phyloP scores from a whole-genome alignment of 2,888 invertebrate species.

The Torymus auratus region DNA sequence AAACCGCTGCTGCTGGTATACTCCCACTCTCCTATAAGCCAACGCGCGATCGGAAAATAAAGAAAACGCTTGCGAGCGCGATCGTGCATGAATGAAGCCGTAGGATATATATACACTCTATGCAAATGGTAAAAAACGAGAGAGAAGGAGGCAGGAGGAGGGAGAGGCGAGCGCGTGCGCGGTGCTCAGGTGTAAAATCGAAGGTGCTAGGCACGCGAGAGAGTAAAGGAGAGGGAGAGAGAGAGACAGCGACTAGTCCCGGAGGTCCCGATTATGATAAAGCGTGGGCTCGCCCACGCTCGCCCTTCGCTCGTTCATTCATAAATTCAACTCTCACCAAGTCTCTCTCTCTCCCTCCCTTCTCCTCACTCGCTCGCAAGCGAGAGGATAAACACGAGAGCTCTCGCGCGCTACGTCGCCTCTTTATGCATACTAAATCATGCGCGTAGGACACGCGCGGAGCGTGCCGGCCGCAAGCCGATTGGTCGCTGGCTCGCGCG shows the following conservation, averaged over 20 bases:
- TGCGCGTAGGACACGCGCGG: slow-evolving; percentile 55
- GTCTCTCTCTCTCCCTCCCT: slow-evolving; percentile 14
- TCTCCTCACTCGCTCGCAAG: not conserved
- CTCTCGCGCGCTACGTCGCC: slow-evolving; percentile 21
- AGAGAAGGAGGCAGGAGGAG: slow-evolving; percentile 8
- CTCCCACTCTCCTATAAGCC: not conserved
- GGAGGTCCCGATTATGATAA: slow-evolving; percentile 75
- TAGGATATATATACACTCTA: not conserved
- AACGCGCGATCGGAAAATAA: not conserved
- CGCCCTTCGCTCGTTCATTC: slow-evolving; percentile 66
- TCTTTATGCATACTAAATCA: slow-evolving; percentile 55
- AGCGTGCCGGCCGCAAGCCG: slow-evolving; percentile 60
- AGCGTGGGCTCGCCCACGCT: slow-evolving; percentile 72
- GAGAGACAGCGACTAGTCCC: slow-evolving; percentile 66
- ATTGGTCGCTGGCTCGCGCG: slow-evolving; percentile 53
- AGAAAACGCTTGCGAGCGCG: not conserved
- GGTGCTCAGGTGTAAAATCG: slow-evolving; percentile 52
- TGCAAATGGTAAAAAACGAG: slow-evolving; percentile 18
- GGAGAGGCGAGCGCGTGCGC: not conserved
- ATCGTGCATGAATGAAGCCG: slow-evolving; percentile 36
- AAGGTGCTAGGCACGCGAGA: slow-evolving; percentile 41
- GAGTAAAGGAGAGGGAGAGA: slow-evolving; percentile 44
- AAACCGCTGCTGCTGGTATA: not conserved
- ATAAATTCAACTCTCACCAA: slow-evolving; percentile 55
- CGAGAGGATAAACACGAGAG: slow-evolving; percentile 61